Percentiles rank a stretch among this genome's conserved stretches.
Conservation (phyloP, 2,113 vertebrate genomes). For the Choloepus hoffmanni region DNA sequence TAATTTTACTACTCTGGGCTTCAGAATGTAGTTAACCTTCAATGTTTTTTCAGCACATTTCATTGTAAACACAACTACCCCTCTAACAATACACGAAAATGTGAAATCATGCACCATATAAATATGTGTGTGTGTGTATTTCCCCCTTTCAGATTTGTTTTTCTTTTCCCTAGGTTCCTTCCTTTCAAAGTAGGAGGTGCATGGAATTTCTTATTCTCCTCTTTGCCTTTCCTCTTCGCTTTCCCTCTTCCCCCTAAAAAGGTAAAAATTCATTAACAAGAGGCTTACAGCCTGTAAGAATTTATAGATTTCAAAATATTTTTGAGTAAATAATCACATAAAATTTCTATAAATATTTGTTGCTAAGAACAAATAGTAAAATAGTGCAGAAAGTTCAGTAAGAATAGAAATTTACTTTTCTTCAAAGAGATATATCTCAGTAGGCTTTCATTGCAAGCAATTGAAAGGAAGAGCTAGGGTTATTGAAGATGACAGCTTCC, state of each 20-base stretch:
- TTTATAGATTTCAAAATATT: neutral
- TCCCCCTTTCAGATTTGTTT: neutral
- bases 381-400: neutral
- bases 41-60: neutral
- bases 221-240: neutral
- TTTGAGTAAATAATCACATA: neutral
- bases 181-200: neutral
- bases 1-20: neutral
- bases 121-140: neutral
- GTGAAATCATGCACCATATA: neutral
- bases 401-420: constrained; percentile 2
- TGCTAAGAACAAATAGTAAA: neutral
- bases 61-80: neutral
- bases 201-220: neutral
- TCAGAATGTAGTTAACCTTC: neutral
- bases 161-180: neutral
- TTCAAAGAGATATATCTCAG: neutral
- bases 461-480: neutral
- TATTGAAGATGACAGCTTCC: neutral
- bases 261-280: neutral
- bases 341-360: neutral
- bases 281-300: neutral
- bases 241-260: neutral
- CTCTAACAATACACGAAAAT: neutral
- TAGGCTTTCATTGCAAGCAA: neutral